Percentiles rank a stretch among this genome's conserved stretches.
Evolutionary conservation across 2,888 invertebrate species (phyloP).

Genomic region (Agrotis ipsilon): DNA sequence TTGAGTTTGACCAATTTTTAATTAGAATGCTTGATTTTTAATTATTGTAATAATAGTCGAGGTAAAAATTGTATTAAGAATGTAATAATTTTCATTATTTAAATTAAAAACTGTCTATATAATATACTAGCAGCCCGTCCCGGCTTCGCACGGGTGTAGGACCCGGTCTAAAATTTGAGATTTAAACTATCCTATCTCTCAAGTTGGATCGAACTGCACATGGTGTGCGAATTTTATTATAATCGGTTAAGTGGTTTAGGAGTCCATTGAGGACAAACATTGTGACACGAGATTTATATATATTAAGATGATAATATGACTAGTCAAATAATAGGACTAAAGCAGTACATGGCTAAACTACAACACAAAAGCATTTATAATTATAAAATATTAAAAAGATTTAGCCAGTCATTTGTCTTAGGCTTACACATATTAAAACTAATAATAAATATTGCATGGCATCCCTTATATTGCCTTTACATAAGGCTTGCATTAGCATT

Average conservation of each 20-base stretch:
- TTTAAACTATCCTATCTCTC: too few relatives aligned
- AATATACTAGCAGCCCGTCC: too few relatives aligned
- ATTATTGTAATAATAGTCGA: neutral
- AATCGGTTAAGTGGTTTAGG: too few relatives aligned
- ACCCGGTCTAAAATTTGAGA: too few relatives aligned
- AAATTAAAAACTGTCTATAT: slow-evolving; percentile 17
- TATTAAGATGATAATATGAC: slow-evolving; percentile 31
- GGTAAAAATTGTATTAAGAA: neutral
- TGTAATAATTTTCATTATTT: slow-evolving; percentile 4
- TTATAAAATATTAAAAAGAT: slow-evolving; percentile 1
- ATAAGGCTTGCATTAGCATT: slow-evolving; percentile 48
- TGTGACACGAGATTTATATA: too few relatives aligned
- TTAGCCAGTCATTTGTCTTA: slow-evolving; percentile 25
- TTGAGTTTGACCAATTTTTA: neutral
- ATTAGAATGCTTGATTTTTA: neutral
- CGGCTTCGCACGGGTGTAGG: too few relatives aligned
- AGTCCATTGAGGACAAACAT: too few relatives aligned
- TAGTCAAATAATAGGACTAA: slow-evolving; percentile 36
- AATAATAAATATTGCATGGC: slow-evolving; percentile 48
- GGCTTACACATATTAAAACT: slow-evolving; percentile 31
- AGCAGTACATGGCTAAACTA: slow-evolving; percentile 37
- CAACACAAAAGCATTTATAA: slow-evolving; percentile 49
- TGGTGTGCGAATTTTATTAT: too few relatives aligned
- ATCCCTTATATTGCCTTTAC: slow-evolving; percentile 29
- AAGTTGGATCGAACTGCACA: too few relatives aligned